Evolutionary conservation across 2,797 vertebrate species (phyloP), one percentile per base, ranked within the genome.

Genomic region (Pseudotriccus pelzelni): DNA sequence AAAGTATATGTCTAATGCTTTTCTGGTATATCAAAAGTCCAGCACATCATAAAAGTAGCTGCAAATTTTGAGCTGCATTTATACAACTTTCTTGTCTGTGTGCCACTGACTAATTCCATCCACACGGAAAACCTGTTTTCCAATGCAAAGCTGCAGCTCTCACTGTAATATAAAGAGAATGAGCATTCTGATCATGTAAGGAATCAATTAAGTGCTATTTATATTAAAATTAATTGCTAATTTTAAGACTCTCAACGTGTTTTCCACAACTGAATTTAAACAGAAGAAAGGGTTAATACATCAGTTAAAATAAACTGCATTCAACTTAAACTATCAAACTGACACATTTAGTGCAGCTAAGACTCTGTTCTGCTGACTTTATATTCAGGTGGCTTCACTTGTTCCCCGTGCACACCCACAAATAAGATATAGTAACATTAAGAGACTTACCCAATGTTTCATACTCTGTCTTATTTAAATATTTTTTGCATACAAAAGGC

Each of bases 401-500:
- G n/a, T 34, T 82, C 44, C 75, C 83, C 28, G 37, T 86, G 67
- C 53, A 85, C 12, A 86, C 10, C 21, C 74, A 69, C 28, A 85
- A 91, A 73, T 0, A 88, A 34, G 18, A 77, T 14, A 58, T 7
- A 69, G 34, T 75, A 72, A 72, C 87, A 90, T 5, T 30, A 70
- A 94, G 37, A 88, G 50, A 95, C 97, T 98, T 97, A 99, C 99
- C 98, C 25, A 98, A 81, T 2, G 90, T 97, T 97, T 99, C 97
- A 4, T 67, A 75, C 27, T 97, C 58, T 66, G 97, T 98, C 95
- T 96, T 81, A 67, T 98, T 98, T 34, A 98, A 97, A 10, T 98
- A 97, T 97, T 99, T 99, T 98, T 99, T 99, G 96, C 99, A 99
- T 85, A 99, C 84, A 91, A 99, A 99, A 79, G 99, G 99, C 93